Evolutionary conservation across 2,888 invertebrate species (phyloP).

Genomic region (Eupithecia inturbata): DNA sequence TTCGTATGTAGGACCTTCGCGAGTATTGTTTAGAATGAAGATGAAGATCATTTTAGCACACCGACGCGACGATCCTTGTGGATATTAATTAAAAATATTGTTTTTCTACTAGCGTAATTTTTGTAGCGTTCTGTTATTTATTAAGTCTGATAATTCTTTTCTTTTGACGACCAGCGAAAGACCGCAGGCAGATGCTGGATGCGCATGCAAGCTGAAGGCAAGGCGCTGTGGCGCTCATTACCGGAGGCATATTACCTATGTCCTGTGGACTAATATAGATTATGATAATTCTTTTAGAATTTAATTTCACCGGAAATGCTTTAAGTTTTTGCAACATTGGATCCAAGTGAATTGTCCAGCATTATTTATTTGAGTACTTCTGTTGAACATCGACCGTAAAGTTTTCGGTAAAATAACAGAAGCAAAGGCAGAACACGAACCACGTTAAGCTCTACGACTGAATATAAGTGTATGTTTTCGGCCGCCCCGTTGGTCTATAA

Average conservation of each 20-base stretch:
- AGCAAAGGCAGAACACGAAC: slow-evolving; percentile 32
- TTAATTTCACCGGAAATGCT: neutral
- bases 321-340: neutral
- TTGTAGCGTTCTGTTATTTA: neutral
- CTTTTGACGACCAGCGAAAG: no score
- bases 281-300: no score
- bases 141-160: no score
- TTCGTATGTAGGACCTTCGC: no score
- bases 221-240: no score
- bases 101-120: neutral
- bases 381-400: neutral
- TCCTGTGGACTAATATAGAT: no score
- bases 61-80: neutral
- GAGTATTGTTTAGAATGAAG: neutral
- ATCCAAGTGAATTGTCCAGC: neutral
- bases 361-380: neutral
- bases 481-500: slow-evolving; percentile 48
- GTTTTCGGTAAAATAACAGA: slow-evolving; percentile 15
- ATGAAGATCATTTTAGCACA: neutral
- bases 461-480: slow-evolving; percentile 22
- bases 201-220: no score
- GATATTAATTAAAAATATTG: neutral
- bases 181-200: no score
- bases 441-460: slow-evolving; percentile 14
- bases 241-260: no score